Conservation (phyloP, 2,888 invertebrate species). For the Pheosia tremula region DNA sequence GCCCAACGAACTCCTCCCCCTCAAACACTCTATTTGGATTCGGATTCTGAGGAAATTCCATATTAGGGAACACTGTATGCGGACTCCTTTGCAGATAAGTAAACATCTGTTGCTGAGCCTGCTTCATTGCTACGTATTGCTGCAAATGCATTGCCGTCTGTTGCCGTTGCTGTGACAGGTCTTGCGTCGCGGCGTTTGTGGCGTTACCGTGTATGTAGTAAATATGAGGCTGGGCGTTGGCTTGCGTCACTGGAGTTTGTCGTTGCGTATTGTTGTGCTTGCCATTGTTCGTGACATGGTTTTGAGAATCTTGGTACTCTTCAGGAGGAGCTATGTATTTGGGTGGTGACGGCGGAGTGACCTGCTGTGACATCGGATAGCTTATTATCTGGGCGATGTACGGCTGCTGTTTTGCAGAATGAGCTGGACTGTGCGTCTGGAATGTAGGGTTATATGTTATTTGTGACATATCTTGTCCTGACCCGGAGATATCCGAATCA, state of each 20-base stretch:
- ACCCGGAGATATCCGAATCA: constrained; percentile 43
- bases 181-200: constrained; percentile 58
- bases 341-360: constrained; percentile 74
- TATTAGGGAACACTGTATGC: constrained; percentile 73
- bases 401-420: constrained; percentile 74
- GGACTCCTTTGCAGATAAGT: constrained; percentile 74
- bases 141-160: constrained; percentile 79
- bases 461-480: constrained; percentile 71
- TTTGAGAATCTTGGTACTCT: constrained; percentile 78
- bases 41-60: constrained; percentile 61
- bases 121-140: constrained; percentile 82
- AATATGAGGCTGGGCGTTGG: constrained; percentile 65
- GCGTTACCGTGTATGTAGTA: constrained; percentile 77
- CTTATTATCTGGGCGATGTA: constrained; percentile 80
- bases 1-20: constrained; percentile 66
- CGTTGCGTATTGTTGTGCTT: constrained; percentile 53
- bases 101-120: constrained; percentile 81
- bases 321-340: constrained; percentile 79
- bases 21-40: constrained; percentile 63
- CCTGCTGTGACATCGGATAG: constrained; percentile 78
- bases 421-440: constrained; percentile 81
- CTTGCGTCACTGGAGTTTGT: constrained; percentile 51
- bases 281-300: constrained; percentile 57
- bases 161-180: constrained; percentile 74
- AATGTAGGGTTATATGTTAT: constrained; percentile 82